Evolutionary conservation across 1,140 invertebrate genomes (phyloP), one percentile per base, ranked within the genome.

Genomic region (Zeugodacus cucurbitae): DNA sequence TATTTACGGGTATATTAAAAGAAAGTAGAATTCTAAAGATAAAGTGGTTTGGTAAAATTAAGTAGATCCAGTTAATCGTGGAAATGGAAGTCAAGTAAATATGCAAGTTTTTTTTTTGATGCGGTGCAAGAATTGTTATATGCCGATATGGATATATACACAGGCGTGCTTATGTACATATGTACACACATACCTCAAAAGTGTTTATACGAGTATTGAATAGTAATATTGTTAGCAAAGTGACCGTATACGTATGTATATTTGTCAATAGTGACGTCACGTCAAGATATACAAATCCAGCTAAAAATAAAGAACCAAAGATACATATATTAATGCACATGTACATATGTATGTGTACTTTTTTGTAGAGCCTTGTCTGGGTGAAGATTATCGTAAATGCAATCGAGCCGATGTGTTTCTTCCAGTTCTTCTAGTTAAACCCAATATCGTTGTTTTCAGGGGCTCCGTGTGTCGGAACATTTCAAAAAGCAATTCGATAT

Each of bases 41-140:
- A 11, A n/a, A n/a, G n/a, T n/a, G n/a, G n/a, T n/a, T n/a, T 62
- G 20, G 20, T 59, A 87, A 87, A 64, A 88, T 78, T 22, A 78
- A 29, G 70, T 85, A 70, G 58, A 78, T 88, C 8, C 20, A 41
- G 14, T 6, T 32, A 7, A 74, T 74, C 67, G 62, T 20, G 62
- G 29, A 74, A 41, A 74, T 74, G 34, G 67, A 74, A 67, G 17
- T 17, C 10, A 67, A 32, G 29, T 34, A 67, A 67, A 67, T 67
- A 67, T 4, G 0, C 10, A 17, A 62, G 22, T 4, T 26, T 62
- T 4, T 26, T 62, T 62, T 62, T 8, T 7, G 10, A 62, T 8
- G n/a, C 6, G 3, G 26, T 62, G 20, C 22, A 26, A 62, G 8
- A 26, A 14, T 20, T 3, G 29, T 14, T 67, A 2, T 17, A 34